These are phyloP conservation scores for Sebastes glaucus DNA, from an alignment of 2,797 vertebrate genomes.

Conservation along the genomic window DNA sequence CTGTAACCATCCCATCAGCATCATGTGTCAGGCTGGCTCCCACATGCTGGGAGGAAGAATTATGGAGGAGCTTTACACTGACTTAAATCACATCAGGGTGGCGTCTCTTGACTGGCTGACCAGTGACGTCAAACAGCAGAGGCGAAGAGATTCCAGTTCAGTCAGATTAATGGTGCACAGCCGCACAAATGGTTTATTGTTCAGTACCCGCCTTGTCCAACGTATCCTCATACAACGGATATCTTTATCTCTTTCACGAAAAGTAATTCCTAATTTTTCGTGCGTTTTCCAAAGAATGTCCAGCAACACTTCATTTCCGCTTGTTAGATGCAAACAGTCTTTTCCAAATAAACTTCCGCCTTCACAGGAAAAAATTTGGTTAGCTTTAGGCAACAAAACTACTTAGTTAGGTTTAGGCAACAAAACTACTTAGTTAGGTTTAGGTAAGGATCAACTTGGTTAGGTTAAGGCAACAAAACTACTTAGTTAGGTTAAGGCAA, in stretches of 20 bases:
- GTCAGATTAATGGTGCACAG: background rate
- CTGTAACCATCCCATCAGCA: conserved; percentile 29
- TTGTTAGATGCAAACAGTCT: background rate
- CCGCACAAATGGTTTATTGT: background rate
- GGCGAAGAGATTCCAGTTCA: background rate
- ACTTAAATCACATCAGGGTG: background rate
- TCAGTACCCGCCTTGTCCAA: background rate
- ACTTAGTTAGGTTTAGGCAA: too few relatives aligned
- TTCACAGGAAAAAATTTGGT: background rate
- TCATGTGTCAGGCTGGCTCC: conserved; percentile 6
- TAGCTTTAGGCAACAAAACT: too few relatives aligned
- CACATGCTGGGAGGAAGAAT: conserved; percentile 21
- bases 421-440: too few relatives aligned
- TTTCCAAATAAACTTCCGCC: background rate
- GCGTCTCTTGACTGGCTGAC: background rate
- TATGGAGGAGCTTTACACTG: background rate
- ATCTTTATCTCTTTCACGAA: background rate
- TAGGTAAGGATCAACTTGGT: too few relatives aligned
- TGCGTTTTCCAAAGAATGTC: background rate
- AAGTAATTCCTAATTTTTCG: background rate
- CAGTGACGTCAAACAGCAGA: conserved; percentile 6
- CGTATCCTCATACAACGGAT: too few relatives aligned
- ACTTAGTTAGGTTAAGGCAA: too few relatives aligned
- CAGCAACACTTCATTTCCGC: background rate
- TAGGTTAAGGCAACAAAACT: too few relatives aligned